Percentiles rank a stretch among this genome's conserved stretches.
Conservation (phyloP, 2,888 invertebrate species). For the Acleris laterana region DNA sequence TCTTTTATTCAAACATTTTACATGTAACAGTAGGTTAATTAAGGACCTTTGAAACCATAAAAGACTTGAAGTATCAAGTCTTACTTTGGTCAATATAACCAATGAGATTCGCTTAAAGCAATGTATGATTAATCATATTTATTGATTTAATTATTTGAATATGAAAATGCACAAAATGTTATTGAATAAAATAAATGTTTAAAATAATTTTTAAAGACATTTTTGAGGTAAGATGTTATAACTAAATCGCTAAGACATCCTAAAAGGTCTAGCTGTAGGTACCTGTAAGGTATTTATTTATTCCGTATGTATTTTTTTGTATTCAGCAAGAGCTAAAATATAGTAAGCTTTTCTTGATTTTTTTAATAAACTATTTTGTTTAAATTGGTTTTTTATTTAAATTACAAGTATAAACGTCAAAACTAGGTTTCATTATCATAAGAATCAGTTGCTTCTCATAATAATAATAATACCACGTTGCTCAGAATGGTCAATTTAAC, state of each 20-base stretch:
- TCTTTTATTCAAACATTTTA: slow-evolving; percentile 1
- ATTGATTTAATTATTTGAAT: slow-evolving; percentile 33
- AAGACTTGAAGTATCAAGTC: slow-evolving; percentile 17
- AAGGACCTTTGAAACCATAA: slow-evolving; percentile 9
- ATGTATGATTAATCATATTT: slow-evolving; percentile 15
- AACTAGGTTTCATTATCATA: too few species aligned
- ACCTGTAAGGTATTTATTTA: slow-evolving; percentile 35
- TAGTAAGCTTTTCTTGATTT: slow-evolving; percentile 59
- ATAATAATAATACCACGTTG: background rate
- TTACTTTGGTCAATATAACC: slow-evolving; percentile 8
- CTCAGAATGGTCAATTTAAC: background rate
- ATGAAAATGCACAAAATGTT: slow-evolving; percentile 24
- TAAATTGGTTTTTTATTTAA: slow-evolving; percentile 44
- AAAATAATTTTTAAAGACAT: slow-evolving; percentile 29
- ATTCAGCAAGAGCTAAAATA: slow-evolving; percentile 48
- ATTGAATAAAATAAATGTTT: slow-evolving; percentile 8
- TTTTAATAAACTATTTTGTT: slow-evolving; percentile 68
- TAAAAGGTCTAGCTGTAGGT: slow-evolving; percentile 20
- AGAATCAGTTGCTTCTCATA: too few species aligned
- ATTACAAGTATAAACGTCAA: slow-evolving; percentile 32
- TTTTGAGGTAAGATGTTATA: slow-evolving; percentile 20
- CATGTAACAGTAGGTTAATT: background rate
- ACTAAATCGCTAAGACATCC: slow-evolving; percentile 24
- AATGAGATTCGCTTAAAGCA: slow-evolving; percentile 32
- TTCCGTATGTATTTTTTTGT: slow-evolving; percentile 34